These are phyloP conservation scores for Epizoanthus stellaris DNA, from an alignment of 92 coral and sea anemone species.

Conservation along the genomic window DNA sequence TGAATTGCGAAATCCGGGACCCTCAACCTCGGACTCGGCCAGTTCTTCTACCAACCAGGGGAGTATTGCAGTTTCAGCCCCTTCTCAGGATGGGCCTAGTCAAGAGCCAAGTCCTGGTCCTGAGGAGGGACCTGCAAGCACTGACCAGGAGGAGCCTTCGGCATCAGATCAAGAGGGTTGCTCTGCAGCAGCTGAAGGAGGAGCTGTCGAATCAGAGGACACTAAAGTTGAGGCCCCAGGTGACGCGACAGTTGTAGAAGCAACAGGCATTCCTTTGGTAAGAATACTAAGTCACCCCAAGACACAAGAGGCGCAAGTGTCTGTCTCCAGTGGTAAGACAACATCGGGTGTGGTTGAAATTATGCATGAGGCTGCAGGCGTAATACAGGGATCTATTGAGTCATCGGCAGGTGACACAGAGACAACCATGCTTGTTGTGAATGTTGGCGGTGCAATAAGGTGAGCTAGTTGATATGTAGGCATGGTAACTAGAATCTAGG, in stretches of 20 bases:
- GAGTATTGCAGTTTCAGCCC: constrained; percentile 47
- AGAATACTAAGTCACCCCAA: constrained; percentile 16
- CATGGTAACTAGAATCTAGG: too few species aligned
- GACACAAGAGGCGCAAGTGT: not conserved
- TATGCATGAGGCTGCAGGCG: constrained; percentile 13
- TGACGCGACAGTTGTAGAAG: constrained; percentile 1
- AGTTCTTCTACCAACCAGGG: constrained; percentile 15
- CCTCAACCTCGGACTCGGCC: constrained; percentile 34
- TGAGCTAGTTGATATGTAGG: not conserved
- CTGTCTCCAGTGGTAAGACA: constrained; percentile 21
- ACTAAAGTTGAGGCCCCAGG: not conserved
- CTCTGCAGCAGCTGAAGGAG: constrained; percentile 3
- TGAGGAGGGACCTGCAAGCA: constrained; percentile 48
- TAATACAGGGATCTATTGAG: constrained; percentile 22
- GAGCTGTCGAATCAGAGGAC: not conserved
- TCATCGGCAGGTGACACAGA: constrained; percentile 26
- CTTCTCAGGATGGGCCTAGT: constrained; percentile 43
- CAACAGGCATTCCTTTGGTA: not conserved
- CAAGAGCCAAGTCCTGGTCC: constrained; percentile 37
- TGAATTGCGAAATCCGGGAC: constrained; percentile 39
- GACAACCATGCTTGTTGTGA: constrained; percentile 41
- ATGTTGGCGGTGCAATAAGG: constrained; percentile 28
- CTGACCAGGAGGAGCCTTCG: constrained; percentile 47
- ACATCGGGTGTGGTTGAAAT: constrained; percentile 38
- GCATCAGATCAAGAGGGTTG: constrained; percentile 36